Conservation (phyloP, 2,113 vertebrate genomes). For the Dissostichus mawsoni region DNA sequence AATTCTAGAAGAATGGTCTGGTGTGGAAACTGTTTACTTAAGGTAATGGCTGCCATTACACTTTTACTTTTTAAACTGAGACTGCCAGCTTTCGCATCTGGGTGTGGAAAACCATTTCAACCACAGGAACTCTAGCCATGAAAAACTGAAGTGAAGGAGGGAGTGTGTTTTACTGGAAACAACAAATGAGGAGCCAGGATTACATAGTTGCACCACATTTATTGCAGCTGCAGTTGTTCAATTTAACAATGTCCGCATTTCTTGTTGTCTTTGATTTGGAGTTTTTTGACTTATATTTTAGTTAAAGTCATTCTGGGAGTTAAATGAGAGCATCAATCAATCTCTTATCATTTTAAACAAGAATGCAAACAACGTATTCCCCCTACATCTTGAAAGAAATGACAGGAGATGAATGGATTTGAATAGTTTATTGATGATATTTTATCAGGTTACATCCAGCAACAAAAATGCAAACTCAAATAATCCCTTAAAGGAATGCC, state of each 20-base stretch:
- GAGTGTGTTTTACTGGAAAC: constrained; percentile 37
- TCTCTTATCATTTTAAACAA: too few relatives aligned
- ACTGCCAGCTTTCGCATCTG: constrained; percentile 23
- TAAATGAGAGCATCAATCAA: background rate
- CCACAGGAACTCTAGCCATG: constrained; percentile 42
- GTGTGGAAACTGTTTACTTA: background rate
- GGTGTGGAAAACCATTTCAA: constrained; percentile 29
- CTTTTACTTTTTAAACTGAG: constrained; percentile 10
- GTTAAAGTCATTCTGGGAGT: background rate
- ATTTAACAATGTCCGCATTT: constrained; percentile 5
- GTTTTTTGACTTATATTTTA: background rate
- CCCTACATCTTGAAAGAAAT: constrained; percentile 4
- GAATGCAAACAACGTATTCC: too few relatives aligned
- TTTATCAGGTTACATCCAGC: constrained; percentile 48
- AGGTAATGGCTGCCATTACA: background rate
- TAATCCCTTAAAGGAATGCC: background rate
- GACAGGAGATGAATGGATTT: background rate
- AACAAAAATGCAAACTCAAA: constrained; percentile 53
- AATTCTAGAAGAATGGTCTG: constrained; percentile 44
- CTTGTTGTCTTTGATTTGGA: constrained; percentile 15
- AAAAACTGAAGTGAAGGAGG: constrained; percentile 35
- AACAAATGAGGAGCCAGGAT: constrained; percentile 34
- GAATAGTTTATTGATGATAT: constrained; percentile 59
- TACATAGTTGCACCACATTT: constrained; percentile 17
- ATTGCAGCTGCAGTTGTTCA: constrained; percentile 1